A percentile compares a stretch with the other conserved stretches of the same genome.
Evolutionary conservation across 2,113 vertebrate species (phyloP).

Genomic region (Chaetura pelagica): DNA sequence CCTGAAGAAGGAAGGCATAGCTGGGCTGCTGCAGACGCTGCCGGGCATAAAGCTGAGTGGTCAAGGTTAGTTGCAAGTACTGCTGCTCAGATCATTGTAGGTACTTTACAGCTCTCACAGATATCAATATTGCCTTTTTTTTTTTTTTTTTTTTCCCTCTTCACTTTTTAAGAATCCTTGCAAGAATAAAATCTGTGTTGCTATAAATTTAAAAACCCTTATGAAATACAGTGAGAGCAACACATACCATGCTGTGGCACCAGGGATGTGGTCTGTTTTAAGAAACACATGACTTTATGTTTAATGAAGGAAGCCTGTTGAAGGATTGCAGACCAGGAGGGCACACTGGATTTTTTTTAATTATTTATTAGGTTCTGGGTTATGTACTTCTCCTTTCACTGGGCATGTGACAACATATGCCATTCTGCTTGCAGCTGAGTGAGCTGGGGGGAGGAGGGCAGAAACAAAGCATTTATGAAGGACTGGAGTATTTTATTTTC

Average conservation of each 20-base stretch:
- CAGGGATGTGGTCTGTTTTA: slow-evolving; percentile 41
- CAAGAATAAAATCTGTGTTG: neutral
- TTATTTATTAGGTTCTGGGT: slow-evolving; percentile 57
- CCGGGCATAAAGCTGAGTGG: neutral
- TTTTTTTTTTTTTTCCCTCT: neutral
- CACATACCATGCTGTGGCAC: neutral
- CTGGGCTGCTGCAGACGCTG: neutral
- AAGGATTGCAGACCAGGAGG: slow-evolving; percentile 44
- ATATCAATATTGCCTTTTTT: neutral
- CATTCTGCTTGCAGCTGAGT: neutral
- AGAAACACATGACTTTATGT: slow-evolving; percentile 44
- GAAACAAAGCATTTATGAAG: neutral
- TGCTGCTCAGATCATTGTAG: neutral
- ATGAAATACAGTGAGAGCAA: slow-evolving; percentile 1
- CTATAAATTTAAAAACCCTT: slow-evolving; percentile 5
- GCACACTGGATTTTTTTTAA: slow-evolving; percentile 31
- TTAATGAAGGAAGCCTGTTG: slow-evolving; percentile 53
- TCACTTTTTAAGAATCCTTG: neutral
- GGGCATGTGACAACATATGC: neutral
- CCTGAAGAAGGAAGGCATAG: neutral
- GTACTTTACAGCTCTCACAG: neutral
- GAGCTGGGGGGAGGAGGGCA: neutral
- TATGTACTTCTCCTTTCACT: slow-evolving; percentile 20
- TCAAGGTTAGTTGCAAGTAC: neutral
- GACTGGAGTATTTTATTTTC: neutral